Base-by-base conservation (phyloP, 2,113 vertebrate species). In the Clupea harengus region DNA sequence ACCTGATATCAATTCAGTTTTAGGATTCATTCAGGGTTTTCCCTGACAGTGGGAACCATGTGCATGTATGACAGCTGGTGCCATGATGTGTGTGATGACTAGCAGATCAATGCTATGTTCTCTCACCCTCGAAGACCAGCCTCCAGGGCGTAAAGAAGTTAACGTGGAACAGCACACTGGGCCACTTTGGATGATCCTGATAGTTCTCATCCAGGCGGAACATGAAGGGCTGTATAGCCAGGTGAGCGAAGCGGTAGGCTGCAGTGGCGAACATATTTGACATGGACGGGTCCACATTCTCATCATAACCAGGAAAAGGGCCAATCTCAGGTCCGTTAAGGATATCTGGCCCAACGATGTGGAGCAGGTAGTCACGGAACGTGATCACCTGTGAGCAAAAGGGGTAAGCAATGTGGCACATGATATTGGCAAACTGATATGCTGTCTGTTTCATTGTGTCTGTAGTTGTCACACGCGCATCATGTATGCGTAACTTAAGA, bases 81-180 rank as follows among this genome's bases (percentile, higher is more conserved):
- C 18, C 22, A 20, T 60, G 18, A 18, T 6, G 3, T 60, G 52
- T 54, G 52, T 17, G 4, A 17, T 9, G 9, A 20, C 15, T 54
- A 17, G 52, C 52, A 18, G 52, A 54, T 18, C 52, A 4, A 54
- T 20, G 18, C 18, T 4, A 54, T 54, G 54, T 20, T 60, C 72
- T 17, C 93, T 93, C 87, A 97, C 97, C 97, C 92, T 96, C 95
- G 81, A 91, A 92, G n/a, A 97, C 0, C 0, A 97, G 85, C 83
- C 97, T 96, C 97, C 97, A 98, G 22, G 94, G 91, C 0, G 97
- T 92, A 89, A 97, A 96, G 91, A 97, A 97, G 49, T 94, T 93
- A 0, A 75, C 88, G 88, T 93, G 95, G 45, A 98, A 92, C 0
- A 91, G 93, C 1, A 97, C 92, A 0, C 86, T 91, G 83, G 96